Percentiles rank a stretch among this genome's conserved stretches.
phyloP scores from a whole-genome alignment of 2,888 invertebrate genomes.

The Heteropelma amictum region DNA sequence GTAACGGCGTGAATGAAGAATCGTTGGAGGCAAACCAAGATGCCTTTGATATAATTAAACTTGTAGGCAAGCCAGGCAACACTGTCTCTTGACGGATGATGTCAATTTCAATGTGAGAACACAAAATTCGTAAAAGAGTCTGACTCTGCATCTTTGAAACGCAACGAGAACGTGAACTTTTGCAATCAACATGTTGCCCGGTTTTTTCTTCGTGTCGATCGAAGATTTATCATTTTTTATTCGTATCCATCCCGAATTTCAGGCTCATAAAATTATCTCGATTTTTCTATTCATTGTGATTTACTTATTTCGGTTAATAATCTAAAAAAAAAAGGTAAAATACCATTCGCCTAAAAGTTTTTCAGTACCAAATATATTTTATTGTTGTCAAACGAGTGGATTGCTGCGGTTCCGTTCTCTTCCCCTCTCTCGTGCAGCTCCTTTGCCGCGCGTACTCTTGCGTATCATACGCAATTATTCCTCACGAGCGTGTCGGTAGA shows the following conservation, averaged over 20 bases:
- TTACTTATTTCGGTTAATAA: too few species aligned
- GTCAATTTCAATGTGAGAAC: neutral
- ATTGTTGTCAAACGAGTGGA: too few species aligned
- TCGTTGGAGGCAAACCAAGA: slow-evolving; percentile 1
- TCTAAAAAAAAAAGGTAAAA: too few species aligned
- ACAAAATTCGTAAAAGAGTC: neutral
- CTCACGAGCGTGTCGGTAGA: slow-evolving; percentile 11
- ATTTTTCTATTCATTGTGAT: too few species aligned
- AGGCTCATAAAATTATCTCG: too few species aligned
- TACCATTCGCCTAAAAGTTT: too few species aligned
- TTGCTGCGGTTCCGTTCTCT: neutral
- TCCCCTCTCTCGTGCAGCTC: neutral
- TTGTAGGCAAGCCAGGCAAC: slow-evolving; percentile 4
- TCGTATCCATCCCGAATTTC: too few species aligned
- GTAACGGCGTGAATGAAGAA: neutral
- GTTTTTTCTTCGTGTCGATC: too few species aligned
- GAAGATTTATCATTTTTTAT: too few species aligned
- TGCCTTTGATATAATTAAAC: slow-evolving; percentile 3
- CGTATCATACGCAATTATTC: slow-evolving; percentile 1
- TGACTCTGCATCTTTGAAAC: neutral
- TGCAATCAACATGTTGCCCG: too few species aligned
- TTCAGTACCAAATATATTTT: too few species aligned
- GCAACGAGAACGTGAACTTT: too few species aligned
- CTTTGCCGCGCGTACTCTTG: neutral
- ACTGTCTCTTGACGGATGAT: neutral